Base-by-base conservation (phyloP, 1,140 invertebrate genomes). In the Oreohelix idahoensis region DNA sequence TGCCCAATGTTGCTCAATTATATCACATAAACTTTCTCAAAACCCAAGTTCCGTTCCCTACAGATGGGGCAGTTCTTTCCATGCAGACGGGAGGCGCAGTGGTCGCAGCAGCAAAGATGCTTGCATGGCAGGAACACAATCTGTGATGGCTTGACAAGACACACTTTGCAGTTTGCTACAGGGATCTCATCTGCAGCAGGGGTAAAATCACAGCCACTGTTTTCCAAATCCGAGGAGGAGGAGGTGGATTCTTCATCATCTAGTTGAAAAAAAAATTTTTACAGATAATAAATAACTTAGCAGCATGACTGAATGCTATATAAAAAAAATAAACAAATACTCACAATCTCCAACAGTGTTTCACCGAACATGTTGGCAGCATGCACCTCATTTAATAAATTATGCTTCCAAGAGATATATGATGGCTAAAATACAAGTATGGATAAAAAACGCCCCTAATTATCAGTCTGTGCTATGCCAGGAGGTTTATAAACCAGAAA, bases 141-240 rank as follows among this genome's bases (percentile, higher is more conserved):
- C 70, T 84, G 76, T 29, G 69, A 71, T 36, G 80, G 75, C 23
- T 75, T 73, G 23, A 69, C 63, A 51, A 86, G 83, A 81, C 85
- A 86, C 32, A 86, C 85, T 53, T 84, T 84, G 70, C 85, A 86
- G 45, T 75, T 80, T 11, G 77, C 49, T 15, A 86, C 80, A 58
- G 73, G 69, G 29, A 69, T 63, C 23, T 81, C 63, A 23, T 80
- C 73, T 76, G 79, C 8, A 32, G 42, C 15, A 38, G 58, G 71
- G 38, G 29, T 73, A n/a, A 36, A 79, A n/a, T 51, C 10, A 29
- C 20, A n/a, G 29, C 29, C n/a, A 23, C 39, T 51, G 32, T 51
- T 10, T 53, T 76, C 74, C 38, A 35, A 26, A 76, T 76, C 74
- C 11, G 74, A 76, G 11, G 74, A 76, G n/a, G 73, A 75, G 23